Percentiles rank a stretch among this genome's conserved stretches.
These are phyloP conservation scores for Dyspetes luteomarginatus DNA, from an alignment of 2,888 invertebrate genomes.

Conservation along the genomic window DNA sequence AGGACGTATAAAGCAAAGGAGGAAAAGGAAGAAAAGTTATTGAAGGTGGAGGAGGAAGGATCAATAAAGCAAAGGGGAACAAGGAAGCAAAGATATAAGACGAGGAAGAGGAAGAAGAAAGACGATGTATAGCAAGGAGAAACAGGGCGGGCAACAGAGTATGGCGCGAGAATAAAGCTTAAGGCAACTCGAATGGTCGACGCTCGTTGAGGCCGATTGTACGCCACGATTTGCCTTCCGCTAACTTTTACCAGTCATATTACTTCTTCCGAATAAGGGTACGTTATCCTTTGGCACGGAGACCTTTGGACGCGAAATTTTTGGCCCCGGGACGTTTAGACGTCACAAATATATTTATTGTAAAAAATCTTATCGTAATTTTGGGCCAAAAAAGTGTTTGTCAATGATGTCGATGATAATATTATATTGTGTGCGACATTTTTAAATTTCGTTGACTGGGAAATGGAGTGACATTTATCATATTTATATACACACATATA, in stretches of 20 bases:
- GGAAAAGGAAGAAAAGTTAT: conserved; percentile 11
- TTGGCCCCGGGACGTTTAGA: too few species aligned
- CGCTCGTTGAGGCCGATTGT: conserved; percentile 55
- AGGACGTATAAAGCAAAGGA: conserved; percentile 52
- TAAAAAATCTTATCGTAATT: too few species aligned
- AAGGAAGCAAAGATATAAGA: conserved; percentile 51
- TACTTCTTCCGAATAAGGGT: too few species aligned
- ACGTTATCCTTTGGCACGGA: too few species aligned
- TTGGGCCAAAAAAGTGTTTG: too few species aligned
- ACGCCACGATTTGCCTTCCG: conserved; percentile 64
- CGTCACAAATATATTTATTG: too few species aligned
- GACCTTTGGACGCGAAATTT: too few species aligned
- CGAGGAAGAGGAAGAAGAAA: conserved; percentile 41
- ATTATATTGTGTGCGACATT: too few species aligned
- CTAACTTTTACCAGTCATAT: conserved; percentile 54
- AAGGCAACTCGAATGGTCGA: conserved; percentile 45
- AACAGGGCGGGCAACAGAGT: conserved; percentile 39
- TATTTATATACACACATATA: too few species aligned
- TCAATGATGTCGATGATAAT: too few species aligned
- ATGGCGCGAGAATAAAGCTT: conserved; percentile 22
- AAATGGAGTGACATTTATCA: too few species aligned
- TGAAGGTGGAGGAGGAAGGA: conserved; percentile 45
- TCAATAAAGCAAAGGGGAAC: conserved; percentile 49
- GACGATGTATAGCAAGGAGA: conserved; percentile 6
- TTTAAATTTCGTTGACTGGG: too few species aligned